A percentile compares a stretch with the other conserved stretches of the same genome.
These are phyloP conservation scores for Diuraphis noxia DNA, from an alignment of 1,140 invertebrate species.

Conservation along the genomic window DNA sequence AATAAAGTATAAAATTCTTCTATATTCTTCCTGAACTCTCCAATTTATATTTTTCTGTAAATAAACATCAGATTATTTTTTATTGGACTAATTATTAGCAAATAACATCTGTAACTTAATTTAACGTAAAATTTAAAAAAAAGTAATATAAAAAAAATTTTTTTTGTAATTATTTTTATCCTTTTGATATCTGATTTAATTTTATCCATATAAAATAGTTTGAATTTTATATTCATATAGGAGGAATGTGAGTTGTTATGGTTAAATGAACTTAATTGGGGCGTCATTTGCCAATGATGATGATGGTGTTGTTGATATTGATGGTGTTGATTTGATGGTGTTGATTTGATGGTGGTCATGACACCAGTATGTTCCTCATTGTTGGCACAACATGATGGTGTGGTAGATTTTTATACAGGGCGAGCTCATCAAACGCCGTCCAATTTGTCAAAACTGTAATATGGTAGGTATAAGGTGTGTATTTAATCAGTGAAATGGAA, in stretches of 20 bases:
- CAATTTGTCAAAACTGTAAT: slow-evolving; percentile 48
- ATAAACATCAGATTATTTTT: not conserved
- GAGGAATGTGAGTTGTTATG: slow-evolving; percentile 52
- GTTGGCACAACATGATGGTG: slow-evolving; percentile 52
- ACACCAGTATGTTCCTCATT: slow-evolving; percentile 48
- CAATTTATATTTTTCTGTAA: not conserved
- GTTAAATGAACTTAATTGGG: slow-evolving; percentile 52
- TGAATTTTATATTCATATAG: slow-evolving; percentile 54
- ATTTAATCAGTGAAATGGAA: slow-evolving; percentile 51
- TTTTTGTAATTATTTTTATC: slow-evolving; percentile 38
- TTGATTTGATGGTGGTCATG: slow-evolving; percentile 43
- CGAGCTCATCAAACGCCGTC: slow-evolving; percentile 42
- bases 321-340: slow-evolving; percentile 47
- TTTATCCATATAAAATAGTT: slow-evolving; percentile 43
- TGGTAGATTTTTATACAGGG: slow-evolving; percentile 54
- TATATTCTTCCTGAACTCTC: not conserved
- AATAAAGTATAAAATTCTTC: slow-evolving; percentile 24
- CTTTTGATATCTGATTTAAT: slow-evolving; percentile 43
- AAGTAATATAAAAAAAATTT: not conserved
- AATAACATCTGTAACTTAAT: slow-evolving; percentile 12
- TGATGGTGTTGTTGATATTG: slow-evolving; percentile 49
- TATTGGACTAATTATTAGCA: slow-evolving; percentile 6
- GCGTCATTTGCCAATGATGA: slow-evolving; percentile 47
- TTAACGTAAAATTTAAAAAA: not conserved
- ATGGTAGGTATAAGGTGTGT: slow-evolving; percentile 54